A percentile compares a stretch with the other conserved stretches of the same genome.
Conservation (phyloP, 2,113 vertebrate species). For the Arenaria interpres region DNA sequence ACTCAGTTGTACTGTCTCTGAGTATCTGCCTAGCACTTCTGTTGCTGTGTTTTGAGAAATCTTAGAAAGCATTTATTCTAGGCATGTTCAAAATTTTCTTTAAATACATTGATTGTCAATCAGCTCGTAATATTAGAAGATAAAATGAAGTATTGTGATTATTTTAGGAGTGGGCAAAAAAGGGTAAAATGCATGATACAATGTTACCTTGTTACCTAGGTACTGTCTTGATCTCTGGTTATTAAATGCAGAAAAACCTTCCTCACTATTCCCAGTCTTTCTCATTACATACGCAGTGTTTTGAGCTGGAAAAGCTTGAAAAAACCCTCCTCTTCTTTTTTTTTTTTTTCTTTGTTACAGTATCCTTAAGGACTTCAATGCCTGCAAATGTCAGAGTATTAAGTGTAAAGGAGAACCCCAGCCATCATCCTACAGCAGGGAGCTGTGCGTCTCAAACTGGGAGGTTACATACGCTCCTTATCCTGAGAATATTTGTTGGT, state of each 20-base stretch:
- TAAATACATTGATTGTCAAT: neutral
- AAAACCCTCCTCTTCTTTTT: neutral
- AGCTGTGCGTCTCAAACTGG: conserved; percentile 81
- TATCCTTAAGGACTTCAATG: conserved; percentile 94
- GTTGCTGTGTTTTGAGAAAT: neutral
- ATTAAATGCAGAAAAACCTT: neutral
- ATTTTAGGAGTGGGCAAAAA: neutral
- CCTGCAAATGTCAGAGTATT: conserved; percentile 82
- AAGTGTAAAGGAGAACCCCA: conserved; percentile 81
- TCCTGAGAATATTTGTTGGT: conserved; percentile 92
- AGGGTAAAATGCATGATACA: neutral
- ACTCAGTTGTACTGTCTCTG: neutral
- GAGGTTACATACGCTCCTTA: conserved; percentile 83
- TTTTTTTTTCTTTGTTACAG: conserved; percentile 66
- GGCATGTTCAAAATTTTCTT: neutral
- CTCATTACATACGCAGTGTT: neutral
- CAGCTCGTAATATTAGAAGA: neutral
- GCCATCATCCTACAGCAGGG: conserved; percentile 78
- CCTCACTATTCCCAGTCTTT: neutral
- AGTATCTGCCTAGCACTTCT: neutral
- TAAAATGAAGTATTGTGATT: neutral
- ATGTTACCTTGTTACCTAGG: neutral
- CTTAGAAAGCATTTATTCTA: neutral
- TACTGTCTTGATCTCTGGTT: neutral
- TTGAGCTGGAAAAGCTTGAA: neutral